These are phyloP conservation scores for Sympetrum striolatum DNA, from an alignment of 2,888 invertebrate genomes.

Conservation along the genomic window DNA sequence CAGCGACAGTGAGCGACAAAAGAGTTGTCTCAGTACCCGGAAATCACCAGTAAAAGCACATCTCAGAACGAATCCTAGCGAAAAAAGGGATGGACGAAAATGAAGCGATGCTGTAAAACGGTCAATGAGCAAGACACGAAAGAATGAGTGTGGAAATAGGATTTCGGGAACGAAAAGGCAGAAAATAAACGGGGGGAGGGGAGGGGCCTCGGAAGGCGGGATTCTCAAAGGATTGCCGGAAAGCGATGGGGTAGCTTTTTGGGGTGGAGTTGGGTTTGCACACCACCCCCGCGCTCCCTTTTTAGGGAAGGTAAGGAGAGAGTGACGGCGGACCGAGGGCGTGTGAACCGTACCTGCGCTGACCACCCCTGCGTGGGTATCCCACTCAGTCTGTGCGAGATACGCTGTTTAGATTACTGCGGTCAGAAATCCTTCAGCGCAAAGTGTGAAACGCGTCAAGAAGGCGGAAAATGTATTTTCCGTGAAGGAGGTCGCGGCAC, in stretches of 20 bases:
- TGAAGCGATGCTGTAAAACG: background rate
- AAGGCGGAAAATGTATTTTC: constrained; percentile 38
- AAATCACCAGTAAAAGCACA: background rate
- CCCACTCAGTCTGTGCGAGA: constrained; percentile 28
- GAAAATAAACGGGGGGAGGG: background rate
- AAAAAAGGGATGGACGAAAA: background rate
- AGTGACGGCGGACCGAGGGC: background rate
- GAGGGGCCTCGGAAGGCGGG: background rate
- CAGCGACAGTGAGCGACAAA: no score
- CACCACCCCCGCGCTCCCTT: background rate
- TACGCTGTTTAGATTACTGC: constrained; percentile 40
- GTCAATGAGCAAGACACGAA: background rate
- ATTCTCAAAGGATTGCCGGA: background rate
- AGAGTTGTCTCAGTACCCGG: background rate
- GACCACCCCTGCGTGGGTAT: constrained; percentile 27
- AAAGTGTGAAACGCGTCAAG: constrained; percentile 38
- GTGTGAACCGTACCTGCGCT: constrained; percentile 39
- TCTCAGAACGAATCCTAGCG: no score
- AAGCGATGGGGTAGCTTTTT: background rate
- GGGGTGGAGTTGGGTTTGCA: constrained; percentile 26
- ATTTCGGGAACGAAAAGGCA: background rate
- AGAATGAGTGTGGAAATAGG: background rate
- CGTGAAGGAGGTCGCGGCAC: background rate
- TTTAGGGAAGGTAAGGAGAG: background rate
- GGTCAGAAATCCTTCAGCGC: background rate